phyloP scores from a whole-genome alignment of 2,888 invertebrate species.

The Athalia circularis region DNA sequence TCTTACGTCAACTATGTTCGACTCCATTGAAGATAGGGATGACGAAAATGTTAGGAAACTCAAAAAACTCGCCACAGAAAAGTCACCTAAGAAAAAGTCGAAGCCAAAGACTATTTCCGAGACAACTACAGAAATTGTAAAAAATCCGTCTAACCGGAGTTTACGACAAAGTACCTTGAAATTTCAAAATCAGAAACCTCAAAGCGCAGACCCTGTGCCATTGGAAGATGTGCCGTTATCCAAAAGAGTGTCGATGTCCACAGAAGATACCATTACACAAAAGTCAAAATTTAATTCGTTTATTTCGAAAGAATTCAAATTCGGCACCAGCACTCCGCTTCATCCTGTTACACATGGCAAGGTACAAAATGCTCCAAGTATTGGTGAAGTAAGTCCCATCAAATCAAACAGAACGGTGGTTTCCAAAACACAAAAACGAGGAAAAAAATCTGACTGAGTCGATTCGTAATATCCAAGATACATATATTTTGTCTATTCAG shows the following conservation, averaged over 20 bases:
- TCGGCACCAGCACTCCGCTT: conserved; percentile 31
- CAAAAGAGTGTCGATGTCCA: neutral
- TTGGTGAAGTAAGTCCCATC: conserved; percentile 19
- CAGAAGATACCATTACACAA: neutral
- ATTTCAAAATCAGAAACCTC: neutral
- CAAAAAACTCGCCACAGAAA: too few species aligned
- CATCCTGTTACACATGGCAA: neutral
- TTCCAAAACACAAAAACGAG: neutral
- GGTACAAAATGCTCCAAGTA: neutral
- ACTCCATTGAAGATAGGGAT: neutral
- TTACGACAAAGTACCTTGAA: conserved; percentile 12
- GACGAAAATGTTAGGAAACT: conserved; percentile 2
- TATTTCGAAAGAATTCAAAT: neutral
- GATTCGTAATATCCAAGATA: neutral
- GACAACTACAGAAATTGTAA: neutral
- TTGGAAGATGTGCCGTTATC: neutral
- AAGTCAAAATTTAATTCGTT: neutral
- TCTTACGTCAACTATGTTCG: neutral
- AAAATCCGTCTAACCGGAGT: neutral
- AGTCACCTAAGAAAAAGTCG: neutral
- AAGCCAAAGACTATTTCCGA: neutral
- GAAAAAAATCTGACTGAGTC: neutral
- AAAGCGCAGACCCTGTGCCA: neutral
- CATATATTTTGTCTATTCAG: neutral
- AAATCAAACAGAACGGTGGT: neutral